phyloP scores from a whole-genome alignment of 2,113 vertebrate genomes.

The Cheilinus undulatus region DNA sequence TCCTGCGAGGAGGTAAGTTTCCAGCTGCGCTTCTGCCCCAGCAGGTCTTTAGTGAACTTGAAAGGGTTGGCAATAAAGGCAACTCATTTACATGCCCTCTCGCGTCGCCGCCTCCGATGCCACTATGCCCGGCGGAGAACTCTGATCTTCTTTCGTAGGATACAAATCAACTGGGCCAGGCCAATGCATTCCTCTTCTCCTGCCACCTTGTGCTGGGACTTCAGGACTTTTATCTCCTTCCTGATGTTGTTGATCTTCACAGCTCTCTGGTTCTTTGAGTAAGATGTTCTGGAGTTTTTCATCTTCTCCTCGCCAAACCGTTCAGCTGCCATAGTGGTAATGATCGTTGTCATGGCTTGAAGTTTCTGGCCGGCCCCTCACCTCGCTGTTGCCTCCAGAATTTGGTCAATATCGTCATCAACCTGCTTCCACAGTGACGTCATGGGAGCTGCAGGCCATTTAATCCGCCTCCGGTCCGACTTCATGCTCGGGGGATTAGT shows the following conservation, averaged over 20 bases:
- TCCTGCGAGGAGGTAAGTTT: not conserved
- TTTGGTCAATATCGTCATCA: no score
- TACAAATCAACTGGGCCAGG: not conserved
- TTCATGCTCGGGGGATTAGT: not conserved
- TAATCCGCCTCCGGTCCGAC: no score
- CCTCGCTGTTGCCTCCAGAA: no score
- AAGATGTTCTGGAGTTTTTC: not conserved
- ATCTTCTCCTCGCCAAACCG: not conserved
- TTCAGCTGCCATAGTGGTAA: not conserved
- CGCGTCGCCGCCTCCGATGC: not conserved
- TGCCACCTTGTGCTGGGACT: not conserved
- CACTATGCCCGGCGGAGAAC: not conserved
- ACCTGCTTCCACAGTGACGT: not conserved
- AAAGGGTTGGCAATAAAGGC: not conserved
- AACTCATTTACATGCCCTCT: not conserved
- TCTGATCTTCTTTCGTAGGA: not conserved
- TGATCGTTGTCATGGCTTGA: not conserved
- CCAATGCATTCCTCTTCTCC: not conserved
- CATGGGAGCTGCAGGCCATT: no score
- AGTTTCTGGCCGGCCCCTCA: no score
- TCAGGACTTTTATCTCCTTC: not conserved
- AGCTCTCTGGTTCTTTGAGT: not conserved
- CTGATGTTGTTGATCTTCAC: not conserved
- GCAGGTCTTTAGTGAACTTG: not conserved
- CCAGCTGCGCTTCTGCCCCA: not conserved